Conservation (phyloP, 2,113 vertebrate genomes). For the Ammospiza nelsoni region DNA sequence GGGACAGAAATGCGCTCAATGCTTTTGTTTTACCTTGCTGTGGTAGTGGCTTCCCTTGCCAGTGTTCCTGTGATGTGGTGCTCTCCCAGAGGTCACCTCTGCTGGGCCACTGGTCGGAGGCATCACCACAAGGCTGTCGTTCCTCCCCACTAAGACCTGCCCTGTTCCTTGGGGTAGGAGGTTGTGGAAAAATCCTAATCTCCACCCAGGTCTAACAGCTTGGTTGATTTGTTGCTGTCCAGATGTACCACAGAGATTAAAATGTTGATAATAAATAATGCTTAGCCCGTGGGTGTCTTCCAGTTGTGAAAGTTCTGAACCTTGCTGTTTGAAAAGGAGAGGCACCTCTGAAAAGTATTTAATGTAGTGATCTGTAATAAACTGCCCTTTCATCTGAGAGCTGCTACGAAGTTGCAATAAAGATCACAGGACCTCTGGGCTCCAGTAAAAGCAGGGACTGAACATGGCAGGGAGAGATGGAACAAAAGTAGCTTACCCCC, state of each 20-base stretch:
- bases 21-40: neutral
- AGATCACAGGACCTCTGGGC: neutral
- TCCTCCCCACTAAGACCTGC: neutral
- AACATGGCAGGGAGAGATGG: neutral
- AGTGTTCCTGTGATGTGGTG: rapidly evolving
- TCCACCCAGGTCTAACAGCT: neutral
- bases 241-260: neutral
- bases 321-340: neutral
- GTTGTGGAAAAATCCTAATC: neutral
- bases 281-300: neutral
- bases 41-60: neutral
- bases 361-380: rapidly evolving
- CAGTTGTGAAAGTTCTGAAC: neutral
- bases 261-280: neutral
- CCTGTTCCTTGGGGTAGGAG: neutral
- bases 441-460: neutral
- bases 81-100: neutral
- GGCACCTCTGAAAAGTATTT: neutral
- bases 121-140: rapidly evolving
- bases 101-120: rapidly evolving
- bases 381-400: too few species aligned
- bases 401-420: neutral
- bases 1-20: neutral
- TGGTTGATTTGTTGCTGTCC: neutral
- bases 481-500: neutral